Evolutionary conservation across 2,888 invertebrate species (phyloP).

Genomic region (Drosophila engyochracea): DNA sequence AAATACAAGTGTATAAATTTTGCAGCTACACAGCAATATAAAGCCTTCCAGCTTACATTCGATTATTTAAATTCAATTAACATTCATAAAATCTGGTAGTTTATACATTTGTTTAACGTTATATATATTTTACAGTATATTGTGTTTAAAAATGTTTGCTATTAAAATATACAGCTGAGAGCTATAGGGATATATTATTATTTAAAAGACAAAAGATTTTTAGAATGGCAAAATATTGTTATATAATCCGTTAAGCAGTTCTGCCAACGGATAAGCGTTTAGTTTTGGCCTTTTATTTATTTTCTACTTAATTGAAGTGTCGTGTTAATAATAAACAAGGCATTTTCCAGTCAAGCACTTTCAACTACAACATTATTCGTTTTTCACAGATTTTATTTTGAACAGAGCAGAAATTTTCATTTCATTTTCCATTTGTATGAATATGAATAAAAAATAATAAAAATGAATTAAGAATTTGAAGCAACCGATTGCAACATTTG

Average conservation of each 20-base stretch:
- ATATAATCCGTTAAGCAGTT: no score
- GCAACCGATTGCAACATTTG: constrained; percentile 3
- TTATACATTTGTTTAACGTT: constrained; percentile 4
- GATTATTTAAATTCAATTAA: constrained; percentile 55
- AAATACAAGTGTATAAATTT: neutral
- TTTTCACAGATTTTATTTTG: neutral
- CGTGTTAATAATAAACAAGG: neutral
- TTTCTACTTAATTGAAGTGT: neutral
- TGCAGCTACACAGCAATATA: neutral
- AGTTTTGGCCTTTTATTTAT: neutral
- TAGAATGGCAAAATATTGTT: neutral
- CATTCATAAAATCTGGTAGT: constrained; percentile 29
- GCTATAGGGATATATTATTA: no score
- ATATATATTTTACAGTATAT: no score
- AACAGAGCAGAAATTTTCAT: neutral
- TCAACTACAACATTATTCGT: neutral
- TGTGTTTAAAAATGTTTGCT: neutral
- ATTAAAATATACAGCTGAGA: neutral
- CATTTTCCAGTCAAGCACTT: neutral
- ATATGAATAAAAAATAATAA: constrained; percentile 3
- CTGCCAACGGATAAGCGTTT: neutral
- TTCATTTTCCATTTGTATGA: constrained; percentile 15
- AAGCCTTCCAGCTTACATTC: constrained; percentile 1
- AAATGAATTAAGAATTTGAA: constrained; percentile 10
- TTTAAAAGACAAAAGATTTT: neutral